A percentile compares a stretch with the other conserved stretches of the same genome.
These are phyloP conservation scores for Bombus pyrosoma DNA, from an alignment of 1,140 invertebrate genomes.

Conservation along the genomic window DNA sequence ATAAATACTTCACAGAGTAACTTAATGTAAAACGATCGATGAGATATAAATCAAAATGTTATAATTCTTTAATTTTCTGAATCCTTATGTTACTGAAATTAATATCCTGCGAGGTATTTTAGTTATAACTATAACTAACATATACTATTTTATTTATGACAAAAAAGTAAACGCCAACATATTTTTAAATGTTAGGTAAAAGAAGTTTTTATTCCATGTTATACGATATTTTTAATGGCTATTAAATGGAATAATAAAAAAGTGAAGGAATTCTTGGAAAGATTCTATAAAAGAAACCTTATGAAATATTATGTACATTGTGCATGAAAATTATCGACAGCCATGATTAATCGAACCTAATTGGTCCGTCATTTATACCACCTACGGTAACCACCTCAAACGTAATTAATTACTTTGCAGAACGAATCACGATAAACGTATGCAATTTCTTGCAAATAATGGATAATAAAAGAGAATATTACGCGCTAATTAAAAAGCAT, in stretches of 20 bases:
- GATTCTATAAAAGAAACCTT: not conserved
- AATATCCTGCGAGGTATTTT: not conserved
- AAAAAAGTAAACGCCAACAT: no score
- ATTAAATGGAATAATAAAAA: not conserved
- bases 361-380: not conserved
- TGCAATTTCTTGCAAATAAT: not conserved
- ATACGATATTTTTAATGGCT: not conserved
- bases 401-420: not conserved
- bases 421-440: not conserved
- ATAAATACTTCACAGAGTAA: no score
- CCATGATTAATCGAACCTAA: slow-evolving; percentile 5
- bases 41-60: not conserved
- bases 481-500: not conserved
- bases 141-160: no score
- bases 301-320: not conserved
- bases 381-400: not conserved
- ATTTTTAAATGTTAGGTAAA: no score
- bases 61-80: not conserved
- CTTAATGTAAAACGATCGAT: not conserved
- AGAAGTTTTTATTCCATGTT: no score
- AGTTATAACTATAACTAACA: not conserved
- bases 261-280: not conserved
- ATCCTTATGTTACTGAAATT: not conserved
- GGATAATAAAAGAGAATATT: not conserved
- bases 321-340: not conserved